Base-by-base conservation (phyloP, 1,140 invertebrate species). In the Drosophila teissieri region DNA sequence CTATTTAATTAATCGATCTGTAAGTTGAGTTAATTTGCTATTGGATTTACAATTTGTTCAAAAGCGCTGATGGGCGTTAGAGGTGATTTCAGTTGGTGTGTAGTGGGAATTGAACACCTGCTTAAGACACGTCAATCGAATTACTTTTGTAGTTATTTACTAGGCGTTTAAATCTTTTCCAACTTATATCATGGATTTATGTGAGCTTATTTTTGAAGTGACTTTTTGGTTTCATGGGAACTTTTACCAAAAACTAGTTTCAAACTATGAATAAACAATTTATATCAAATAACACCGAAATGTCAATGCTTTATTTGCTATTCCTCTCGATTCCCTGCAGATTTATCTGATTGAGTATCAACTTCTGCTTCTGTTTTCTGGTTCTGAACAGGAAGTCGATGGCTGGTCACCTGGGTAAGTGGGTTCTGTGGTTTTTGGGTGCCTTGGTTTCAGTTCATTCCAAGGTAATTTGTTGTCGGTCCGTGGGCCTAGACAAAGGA, bases 391-490 rank as follows among this genome's bases (percentile, higher is more conserved):
- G 78, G 82, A 86, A 76, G 62, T 79, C 42, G 51, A 22, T 48
- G 19, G 51, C 36, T 57, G 49, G 55, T 46, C 36, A 52, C 55
- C 68, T 55, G 34, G 53, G 24, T 60, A 61, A 54, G 51, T 74
- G 61, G 36, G 27, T 67, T 80, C 51, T 85, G 81, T 52, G 81
- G 81, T 84, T 85, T 73, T 46, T 64, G 48, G 65, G 39, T 42
- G 56, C 51, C 40, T 74, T 37, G 63, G 69, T 63, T 64, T 57
- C 39, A 72, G 46, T 39, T 22, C 44, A 58, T 37, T 48, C 17
- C 6, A 40, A 36, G 36, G 64, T 83, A 83, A 88, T 88, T 88
- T 80, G 70, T 73, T 76, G 83, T 56, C 79, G 75, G 73, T 78
- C 51, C 54, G 36, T 46, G 49, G 44, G 69, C 57, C 54, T 65